A percentile compares a stretch with the other conserved stretches of the same genome.
These are phyloP conservation scores for Idaea dimidiata DNA, from an alignment of 2,888 invertebrate genomes.

Conservation along the genomic window DNA sequence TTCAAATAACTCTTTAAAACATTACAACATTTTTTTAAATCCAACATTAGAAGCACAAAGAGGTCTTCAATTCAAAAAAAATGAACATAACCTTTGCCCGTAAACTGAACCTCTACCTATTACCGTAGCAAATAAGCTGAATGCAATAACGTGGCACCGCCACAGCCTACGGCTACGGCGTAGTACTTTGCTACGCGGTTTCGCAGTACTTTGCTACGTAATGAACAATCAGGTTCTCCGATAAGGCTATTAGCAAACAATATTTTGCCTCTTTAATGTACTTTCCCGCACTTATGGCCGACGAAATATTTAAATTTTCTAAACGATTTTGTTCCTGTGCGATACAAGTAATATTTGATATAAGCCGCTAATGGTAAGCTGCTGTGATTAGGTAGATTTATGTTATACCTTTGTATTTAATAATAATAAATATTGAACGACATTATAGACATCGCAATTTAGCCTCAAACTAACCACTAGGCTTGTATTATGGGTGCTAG, in stretches of 20 bases:
- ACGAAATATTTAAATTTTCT: not conserved
- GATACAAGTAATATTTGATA: no score
- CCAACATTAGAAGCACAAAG: not conserved
- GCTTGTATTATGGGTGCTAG: no score
- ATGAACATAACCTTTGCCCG: not conserved
- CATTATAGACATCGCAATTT: no score
- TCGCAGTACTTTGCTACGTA: conserved; percentile 21
- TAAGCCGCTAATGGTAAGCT: no score
- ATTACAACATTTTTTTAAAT: no score
- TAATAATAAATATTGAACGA: no score
- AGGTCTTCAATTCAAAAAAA: not conserved
- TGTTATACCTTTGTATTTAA: no score
- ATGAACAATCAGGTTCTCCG: conserved; percentile 31
- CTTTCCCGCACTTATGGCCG: conserved; percentile 22
- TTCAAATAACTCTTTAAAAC: no score
- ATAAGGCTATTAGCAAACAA: conserved; percentile 30
- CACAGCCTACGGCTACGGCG: conserved; percentile 25
- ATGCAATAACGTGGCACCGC: conserved; percentile 18
- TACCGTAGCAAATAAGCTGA: conserved; percentile 26
- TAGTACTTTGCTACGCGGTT: conserved; percentile 31
- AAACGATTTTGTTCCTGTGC: no score
- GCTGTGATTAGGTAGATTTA: no score
- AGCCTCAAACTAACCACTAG: no score
- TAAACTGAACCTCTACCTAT: not conserved
- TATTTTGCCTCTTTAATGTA: conserved; percentile 29